Evolutionary conservation across 2,888 invertebrate species (phyloP).

Genomic region (Drosophila pseudotalamancana): DNA sequence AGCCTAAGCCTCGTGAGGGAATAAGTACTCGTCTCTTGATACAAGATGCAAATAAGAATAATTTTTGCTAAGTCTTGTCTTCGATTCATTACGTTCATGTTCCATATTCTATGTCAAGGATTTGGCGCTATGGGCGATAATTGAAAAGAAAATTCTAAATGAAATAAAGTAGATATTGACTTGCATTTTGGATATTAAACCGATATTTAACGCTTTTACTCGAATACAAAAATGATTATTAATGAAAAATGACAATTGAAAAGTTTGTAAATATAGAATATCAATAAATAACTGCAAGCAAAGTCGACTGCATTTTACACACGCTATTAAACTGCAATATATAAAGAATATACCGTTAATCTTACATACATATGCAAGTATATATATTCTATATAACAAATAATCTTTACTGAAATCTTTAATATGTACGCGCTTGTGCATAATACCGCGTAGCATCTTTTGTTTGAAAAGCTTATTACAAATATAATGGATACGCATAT

Average conservation of each 20-base stretch:
- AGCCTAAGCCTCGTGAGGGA: slow-evolving; percentile 46
- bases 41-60: slow-evolving; percentile 10
- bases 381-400: slow-evolving; percentile 27
- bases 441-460: slow-evolving; percentile 45
- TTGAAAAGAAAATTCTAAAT: slow-evolving; percentile 2
- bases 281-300: slow-evolving; percentile 4
- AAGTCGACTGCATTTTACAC: slow-evolving; percentile 31
- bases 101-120: slow-evolving; percentile 2
- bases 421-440: slow-evolving; percentile 35
- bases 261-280: slow-evolving; percentile 44
- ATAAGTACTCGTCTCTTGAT: slow-evolving; percentile 48
- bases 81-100: slow-evolving; percentile 1
- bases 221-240: slow-evolving; percentile 43
- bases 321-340: slow-evolving; percentile 47
- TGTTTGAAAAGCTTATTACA: slow-evolving; percentile 50
- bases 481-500: slow-evolving; percentile 46
- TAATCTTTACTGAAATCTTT: slow-evolving; percentile 21
- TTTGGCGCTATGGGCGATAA: background rate
- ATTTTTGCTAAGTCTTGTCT: slow-evolving; percentile 31
- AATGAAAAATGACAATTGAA: slow-evolving; percentile 16
- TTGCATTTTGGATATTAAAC: slow-evolving; percentile 44
- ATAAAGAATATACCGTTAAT: slow-evolving; percentile 33
- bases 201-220: slow-evolving; percentile 44
- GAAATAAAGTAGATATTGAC: slow-evolving; percentile 16
- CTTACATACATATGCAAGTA: slow-evolving; percentile 25